Conservation (phyloP, 1,140 invertebrate species). For the Sinella curviseta region DNA sequence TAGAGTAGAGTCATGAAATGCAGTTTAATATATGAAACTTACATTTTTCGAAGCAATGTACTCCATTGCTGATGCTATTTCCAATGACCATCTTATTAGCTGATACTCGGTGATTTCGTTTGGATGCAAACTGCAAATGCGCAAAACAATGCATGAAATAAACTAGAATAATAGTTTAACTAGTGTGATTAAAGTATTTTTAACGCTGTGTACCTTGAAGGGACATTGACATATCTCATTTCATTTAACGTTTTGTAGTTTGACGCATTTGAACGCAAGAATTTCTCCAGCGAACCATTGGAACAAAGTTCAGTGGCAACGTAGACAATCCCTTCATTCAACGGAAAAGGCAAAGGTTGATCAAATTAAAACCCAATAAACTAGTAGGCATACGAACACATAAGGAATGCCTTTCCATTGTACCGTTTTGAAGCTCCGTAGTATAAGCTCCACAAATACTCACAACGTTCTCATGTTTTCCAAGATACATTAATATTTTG, state of each 20-base stretch:
- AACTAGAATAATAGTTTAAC: no score
- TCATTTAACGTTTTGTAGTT: neutral
- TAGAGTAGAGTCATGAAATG: neutral
- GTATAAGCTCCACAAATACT: slow-evolving; percentile 22
- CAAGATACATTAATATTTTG: slow-evolving; percentile 16
- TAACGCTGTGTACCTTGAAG: neutral
- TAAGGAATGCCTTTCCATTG: no score
- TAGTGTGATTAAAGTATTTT: no score
- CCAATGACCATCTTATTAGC: slow-evolving; percentile 4
- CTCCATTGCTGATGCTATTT: slow-evolving; percentile 36
- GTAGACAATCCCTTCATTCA: slow-evolving; percentile 19
- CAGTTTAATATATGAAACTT: neutral
- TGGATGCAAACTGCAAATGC: neutral
- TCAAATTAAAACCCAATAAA: no score
- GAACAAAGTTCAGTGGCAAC: slow-evolving; percentile 30
- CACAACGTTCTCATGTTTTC: slow-evolving; percentile 24
- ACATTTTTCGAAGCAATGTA: slow-evolving; percentile 29
- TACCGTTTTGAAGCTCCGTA: neutral
- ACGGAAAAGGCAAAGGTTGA: no score
- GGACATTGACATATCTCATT: neutral
- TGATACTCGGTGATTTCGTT: neutral
- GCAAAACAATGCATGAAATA: no score
- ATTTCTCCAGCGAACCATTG: slow-evolving; percentile 20
- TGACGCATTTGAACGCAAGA: neutral
- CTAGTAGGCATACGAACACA: no score